Base-by-base conservation (phyloP, 2,888 invertebrate species). In the Amblyjoppa fuscipennis region DNA sequence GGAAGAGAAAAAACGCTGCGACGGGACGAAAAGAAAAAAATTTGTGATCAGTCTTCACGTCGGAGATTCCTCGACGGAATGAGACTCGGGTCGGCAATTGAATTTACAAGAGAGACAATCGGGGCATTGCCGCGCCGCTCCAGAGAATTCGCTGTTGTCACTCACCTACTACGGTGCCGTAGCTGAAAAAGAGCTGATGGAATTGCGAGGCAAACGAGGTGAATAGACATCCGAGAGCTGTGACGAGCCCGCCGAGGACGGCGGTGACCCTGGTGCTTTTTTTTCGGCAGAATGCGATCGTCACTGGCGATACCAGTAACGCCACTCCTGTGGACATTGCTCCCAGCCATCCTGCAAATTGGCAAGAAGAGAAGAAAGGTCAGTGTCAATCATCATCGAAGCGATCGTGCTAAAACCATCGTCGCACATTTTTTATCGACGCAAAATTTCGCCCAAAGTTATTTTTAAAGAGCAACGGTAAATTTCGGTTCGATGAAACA, bases 131-230 rank as follows among this genome's bases (percentile, higher is more conserved):
- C 59, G 68, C 16, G 53, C 31, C 7, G 20, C 25, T 41, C 49
- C 53, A 34, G 61, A 31, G 34, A 70, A 61, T 83, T 86, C 78
- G 79, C 85, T 71, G 81, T 28, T 28, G 56, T 53, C 70, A 89
- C 93, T 93, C 89, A 95, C 96, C 96, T 83, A 96, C 93, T 61
- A 96, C 95, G 68, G 95, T 94, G 81, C 96, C 96, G 92, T 97
- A 98, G 94, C 98, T 98, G 96, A 98, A 97, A 95, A 97, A 98
- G 84, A 98, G 95, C 94, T 98, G 98, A 94, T 98, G 98, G 93
- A 98, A 97, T 94, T 98, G 97, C 83, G 97, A 97, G 82, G 98
- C 98, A 94, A 98, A 98, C 82, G 98, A 98, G 9, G 98, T 97
- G 95, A 98, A 98, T 87, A 98, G 96, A 92, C 97, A 98, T 74